Base-by-base conservation (phyloP, 2,888 invertebrate species). In the Rhaphigaster nebulosa region DNA sequence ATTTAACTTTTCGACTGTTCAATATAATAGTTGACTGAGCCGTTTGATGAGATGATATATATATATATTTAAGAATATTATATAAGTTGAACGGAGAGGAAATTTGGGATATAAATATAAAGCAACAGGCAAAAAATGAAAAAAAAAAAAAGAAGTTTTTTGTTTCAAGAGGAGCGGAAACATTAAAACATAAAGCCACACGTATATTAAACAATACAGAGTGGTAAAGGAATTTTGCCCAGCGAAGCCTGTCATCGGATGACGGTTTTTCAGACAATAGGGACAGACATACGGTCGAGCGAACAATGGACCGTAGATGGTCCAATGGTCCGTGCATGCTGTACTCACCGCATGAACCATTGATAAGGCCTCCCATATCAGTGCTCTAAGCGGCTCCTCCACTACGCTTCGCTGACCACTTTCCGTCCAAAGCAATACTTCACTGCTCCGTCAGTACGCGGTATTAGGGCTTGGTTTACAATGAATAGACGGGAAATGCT, bases 191-290 rank as follows among this genome's bases (percentile, higher is more conserved):
- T 76, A 76, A 76, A 76, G 70, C 70, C 70, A 15, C 70, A 76
- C 38, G 70, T 84, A 50, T 84, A 84, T 50, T 45, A 84, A 84
- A 84, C 84, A 84, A 84, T 84, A 84, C 70, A 84, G 84, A 41
- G 45, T 6, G 45, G 15, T 84, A 50, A 84, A 84, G 84, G 45
- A 84, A 50, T 84, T 84, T 45, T 45, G 84, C 84, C 84, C 84
- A 84, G 26, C 45, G 84, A 84, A 50, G 84, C 84, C 38, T 84
- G 84, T 84, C 84, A 84, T 84, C 84, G 45, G 84, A 50, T 84
- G 84, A 84, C 84, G 84, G 84, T 84, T 84, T 84, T 84, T 84
- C 84, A 84, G 84, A 84, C 84, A 84, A 84, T 84, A 50, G 84
- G 84, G 45, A 50, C 84, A 84, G 84, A 84, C 84, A 84, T 84